phyloP scores from a whole-genome alignment of 1,140 invertebrate genomes.

The Bicyclus anynana region DNA sequence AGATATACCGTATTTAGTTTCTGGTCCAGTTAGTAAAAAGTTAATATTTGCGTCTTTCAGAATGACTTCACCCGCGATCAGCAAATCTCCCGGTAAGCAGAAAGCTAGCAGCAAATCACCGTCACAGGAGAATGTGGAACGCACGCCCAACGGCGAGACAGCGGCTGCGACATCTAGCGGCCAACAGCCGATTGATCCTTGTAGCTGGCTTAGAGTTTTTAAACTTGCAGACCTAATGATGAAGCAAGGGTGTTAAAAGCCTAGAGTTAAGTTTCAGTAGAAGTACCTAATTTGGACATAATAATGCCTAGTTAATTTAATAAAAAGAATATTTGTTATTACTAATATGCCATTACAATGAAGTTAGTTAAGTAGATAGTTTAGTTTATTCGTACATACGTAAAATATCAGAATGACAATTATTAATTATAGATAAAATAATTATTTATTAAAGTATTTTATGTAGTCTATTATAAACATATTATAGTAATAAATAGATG shows the following conservation, averaged over 20 bases:
- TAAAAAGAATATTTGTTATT: too few relatives aligned
- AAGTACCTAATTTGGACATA: background rate
- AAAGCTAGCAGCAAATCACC: conserved; percentile 59
- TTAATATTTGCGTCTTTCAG: too few relatives aligned
- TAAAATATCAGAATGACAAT: too few relatives aligned
- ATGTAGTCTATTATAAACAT: too few relatives aligned
- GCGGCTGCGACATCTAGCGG: conserved; percentile 17
- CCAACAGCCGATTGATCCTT: conserved; percentile 33
- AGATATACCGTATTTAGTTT: too few relatives aligned
- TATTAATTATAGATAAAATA: too few relatives aligned
- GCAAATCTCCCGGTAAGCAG: conserved; percentile 59
- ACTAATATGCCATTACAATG: too few relatives aligned
- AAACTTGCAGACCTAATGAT: conserved; percentile 78
- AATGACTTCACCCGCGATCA: conserved; percentile 67
- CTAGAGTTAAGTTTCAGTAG: background rate
- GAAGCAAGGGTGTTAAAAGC: conserved; percentile 76
- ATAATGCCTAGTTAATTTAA: background rate
- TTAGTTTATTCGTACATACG: too few relatives aligned
- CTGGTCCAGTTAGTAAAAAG: too few relatives aligned
- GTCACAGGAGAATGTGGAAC: conserved; percentile 34
- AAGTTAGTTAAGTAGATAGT: too few relatives aligned
- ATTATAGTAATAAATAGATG: too few relatives aligned
- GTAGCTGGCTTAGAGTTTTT: conserved; percentile 76
- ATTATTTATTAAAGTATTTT: too few relatives aligned
- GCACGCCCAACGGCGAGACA: conserved; percentile 24